These are phyloP conservation scores for Thalassarche chlororhynchos DNA, from an alignment of 2,113 vertebrate species.

Conservation along the genomic window DNA sequence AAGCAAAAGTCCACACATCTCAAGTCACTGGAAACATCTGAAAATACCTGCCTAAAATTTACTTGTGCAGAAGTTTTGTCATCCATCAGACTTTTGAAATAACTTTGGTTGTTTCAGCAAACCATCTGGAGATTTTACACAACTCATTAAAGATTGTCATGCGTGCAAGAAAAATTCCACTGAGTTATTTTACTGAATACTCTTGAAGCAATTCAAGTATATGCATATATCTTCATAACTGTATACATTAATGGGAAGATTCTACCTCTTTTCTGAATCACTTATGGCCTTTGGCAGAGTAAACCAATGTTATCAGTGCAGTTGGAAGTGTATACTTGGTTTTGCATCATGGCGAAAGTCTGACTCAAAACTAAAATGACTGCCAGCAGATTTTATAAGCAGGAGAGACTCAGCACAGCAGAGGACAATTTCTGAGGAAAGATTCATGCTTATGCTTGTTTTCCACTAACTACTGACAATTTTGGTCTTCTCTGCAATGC, in stretches of 20 bases:
- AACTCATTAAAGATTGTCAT: not conserved
- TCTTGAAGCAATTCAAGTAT: not conserved
- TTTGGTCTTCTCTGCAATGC: not conserved
- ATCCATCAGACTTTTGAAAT: not conserved
- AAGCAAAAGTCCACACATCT: not conserved
- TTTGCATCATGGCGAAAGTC: not conserved
- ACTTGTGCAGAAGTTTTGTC: not conserved
- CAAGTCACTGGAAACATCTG: not conserved
- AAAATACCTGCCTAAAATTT: not conserved
- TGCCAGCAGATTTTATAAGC: not conserved
- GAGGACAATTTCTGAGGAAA: conserved; percentile 27
- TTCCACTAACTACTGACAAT: not conserved
- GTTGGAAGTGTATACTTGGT: not conserved
- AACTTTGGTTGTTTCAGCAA: not conserved
- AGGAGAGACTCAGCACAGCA: not conserved
- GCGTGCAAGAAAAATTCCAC: not conserved
- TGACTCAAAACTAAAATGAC: not conserved
- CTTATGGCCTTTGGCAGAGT: not conserved
- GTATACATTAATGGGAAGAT: not conserved
- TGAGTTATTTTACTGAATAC: not conserved
- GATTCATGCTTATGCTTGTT: conserved; percentile 1
- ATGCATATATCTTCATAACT: not conserved
- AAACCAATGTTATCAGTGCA: not conserved
- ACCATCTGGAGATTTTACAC: not conserved
- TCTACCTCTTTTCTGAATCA: not conserved